These are phyloP conservation scores for Hucho hucho DNA, from an alignment of 2,113 vertebrate genomes.

Conservation along the genomic window DNA sequence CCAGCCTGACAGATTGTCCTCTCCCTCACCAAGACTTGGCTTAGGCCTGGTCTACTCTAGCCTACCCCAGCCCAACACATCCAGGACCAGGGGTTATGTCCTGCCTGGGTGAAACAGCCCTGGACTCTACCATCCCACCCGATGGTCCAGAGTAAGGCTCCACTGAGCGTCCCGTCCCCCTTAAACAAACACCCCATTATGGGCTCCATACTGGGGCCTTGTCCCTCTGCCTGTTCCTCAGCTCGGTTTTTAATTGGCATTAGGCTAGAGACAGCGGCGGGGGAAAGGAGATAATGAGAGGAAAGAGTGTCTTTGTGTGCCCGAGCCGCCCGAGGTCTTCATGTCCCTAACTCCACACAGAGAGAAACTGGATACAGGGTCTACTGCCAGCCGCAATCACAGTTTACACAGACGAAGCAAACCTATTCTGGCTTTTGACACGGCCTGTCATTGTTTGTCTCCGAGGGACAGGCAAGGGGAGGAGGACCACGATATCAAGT, in stretches of 20 bases:
- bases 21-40: neutral
- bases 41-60: neutral
- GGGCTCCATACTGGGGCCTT: constrained; percentile 14
- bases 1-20: neutral
- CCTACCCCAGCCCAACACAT: neutral
- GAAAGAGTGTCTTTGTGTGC: constrained; percentile 49
- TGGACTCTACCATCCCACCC: neutral
- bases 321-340: constrained; percentile 34
- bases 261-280: constrained; percentile 25
- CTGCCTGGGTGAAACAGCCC: neutral
- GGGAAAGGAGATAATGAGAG: constrained; percentile 57
- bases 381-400: constrained; percentile 67
- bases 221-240: constrained; percentile 17
- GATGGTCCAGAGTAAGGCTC: no score
- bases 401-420: constrained; percentile 55
- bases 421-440: constrained; percentile 60
- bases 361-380: constrained; percentile 63
- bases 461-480: neutral
- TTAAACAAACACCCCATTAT: constrained; percentile 21
- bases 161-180: neutral
- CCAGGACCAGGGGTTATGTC: neutral
- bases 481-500: neutral
- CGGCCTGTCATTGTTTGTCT: neutral
- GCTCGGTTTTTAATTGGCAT: constrained; percentile 63
- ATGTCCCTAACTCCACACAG: constrained; percentile 24